phyloP scores from a whole-genome alignment of 2,888 invertebrate species.

The Apamea monoglypha region DNA sequence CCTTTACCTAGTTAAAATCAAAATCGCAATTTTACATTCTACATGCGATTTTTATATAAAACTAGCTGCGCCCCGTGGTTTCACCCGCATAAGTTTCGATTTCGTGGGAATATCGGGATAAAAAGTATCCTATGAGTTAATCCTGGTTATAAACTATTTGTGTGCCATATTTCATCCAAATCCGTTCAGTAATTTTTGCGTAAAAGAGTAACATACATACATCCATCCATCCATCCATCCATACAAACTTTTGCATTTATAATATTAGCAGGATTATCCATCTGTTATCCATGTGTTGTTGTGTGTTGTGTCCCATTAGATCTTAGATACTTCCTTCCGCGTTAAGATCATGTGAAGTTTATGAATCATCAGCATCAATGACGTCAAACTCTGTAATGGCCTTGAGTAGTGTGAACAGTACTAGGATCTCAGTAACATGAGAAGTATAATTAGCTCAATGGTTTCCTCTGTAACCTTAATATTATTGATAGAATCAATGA shows the following conservation, averaged over 20 bases:
- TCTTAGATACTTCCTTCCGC: not conserved
- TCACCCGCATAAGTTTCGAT: too few relatives aligned
- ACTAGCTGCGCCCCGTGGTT: too few relatives aligned
- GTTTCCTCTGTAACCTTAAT: conserved; percentile 7
- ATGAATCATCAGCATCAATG: conserved; percentile 7
- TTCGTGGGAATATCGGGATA: too few relatives aligned
- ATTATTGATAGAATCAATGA: conserved; percentile 7
- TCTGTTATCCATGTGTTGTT: not conserved
- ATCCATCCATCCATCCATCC: too few relatives aligned
- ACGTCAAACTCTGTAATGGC: not conserved
- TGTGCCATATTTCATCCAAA: too few relatives aligned
- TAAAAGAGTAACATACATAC: too few relatives aligned
- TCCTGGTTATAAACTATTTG: too few relatives aligned
- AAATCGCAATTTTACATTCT: not conserved
- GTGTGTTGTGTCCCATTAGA: not conserved
- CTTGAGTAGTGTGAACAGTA: not conserved
- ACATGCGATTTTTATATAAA: not conserved
- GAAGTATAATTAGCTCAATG: conserved; percentile 13
- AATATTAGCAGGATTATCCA: too few relatives aligned
- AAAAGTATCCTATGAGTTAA: too few relatives aligned
- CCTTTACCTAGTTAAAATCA: not conserved
- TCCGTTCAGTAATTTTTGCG: too few relatives aligned
- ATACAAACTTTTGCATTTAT: too few relatives aligned
- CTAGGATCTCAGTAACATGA: not conserved
- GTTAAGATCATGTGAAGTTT: conserved; percentile 3